phyloP scores from a whole-genome alignment of 2,113 vertebrate species.

The Notechis scutatus region DNA sequence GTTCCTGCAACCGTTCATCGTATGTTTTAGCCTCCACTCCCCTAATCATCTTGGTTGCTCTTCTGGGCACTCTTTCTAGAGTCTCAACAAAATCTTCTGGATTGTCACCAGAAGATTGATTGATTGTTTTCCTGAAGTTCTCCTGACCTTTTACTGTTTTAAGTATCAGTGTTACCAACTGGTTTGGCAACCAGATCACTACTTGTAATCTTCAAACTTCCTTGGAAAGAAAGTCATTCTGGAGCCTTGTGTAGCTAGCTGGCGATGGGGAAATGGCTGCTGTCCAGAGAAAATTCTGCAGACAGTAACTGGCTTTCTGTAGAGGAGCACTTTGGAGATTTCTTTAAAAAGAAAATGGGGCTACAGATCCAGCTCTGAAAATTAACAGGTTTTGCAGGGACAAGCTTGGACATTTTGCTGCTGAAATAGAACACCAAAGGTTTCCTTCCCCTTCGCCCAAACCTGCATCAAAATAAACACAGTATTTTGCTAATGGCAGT shows the following conservation, averaged over 20 bases:
- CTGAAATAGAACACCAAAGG: not conserved
- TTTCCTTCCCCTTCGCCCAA: not conserved
- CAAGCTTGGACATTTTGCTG: not conserved
- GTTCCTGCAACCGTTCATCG: no score
- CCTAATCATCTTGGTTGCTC: no score
- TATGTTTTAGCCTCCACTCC: no score
- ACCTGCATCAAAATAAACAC: not conserved
- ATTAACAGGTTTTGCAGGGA: not conserved
- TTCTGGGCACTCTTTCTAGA: no score
- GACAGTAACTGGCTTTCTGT: not conserved
- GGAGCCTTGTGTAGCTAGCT: no score
- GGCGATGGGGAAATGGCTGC: not conserved
- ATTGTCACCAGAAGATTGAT: no score
- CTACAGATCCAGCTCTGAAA: not conserved
- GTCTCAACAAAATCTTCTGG: no score
- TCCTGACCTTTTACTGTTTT: not conserved
- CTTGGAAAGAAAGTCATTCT: not conserved
- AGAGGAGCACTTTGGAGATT: not conserved
- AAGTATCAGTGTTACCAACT: not conserved
- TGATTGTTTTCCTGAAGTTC: not conserved
- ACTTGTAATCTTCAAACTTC: not conserved
- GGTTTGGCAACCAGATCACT: not conserved
- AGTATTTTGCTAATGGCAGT: not conserved
- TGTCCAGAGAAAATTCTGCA: not conserved
- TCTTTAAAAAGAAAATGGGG: not conserved